Evolutionary conservation across 2,113 vertebrate species (phyloP).

Genomic region (Engystomops pustulosus): DNA sequence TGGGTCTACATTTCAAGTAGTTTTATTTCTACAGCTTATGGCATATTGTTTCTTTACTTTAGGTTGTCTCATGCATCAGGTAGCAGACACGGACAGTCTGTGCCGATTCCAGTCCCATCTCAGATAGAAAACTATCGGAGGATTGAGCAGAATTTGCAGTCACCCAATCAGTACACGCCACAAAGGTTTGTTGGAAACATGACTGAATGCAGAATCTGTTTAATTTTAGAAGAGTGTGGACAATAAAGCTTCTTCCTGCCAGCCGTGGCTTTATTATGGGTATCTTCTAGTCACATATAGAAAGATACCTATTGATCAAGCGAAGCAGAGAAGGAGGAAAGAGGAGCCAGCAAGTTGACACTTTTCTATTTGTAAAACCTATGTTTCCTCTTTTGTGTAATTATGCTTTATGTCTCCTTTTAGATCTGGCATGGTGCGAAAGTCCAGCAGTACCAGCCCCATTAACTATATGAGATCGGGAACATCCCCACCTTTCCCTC

Average conservation of each 20-base stretch:
- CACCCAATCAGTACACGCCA: constrained; percentile 73
- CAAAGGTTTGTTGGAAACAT: constrained; percentile 74
- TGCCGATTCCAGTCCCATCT: constrained; percentile 92
- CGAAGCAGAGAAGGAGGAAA: no score
- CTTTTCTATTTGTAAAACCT: no score
- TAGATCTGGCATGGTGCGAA: constrained; percentile 76
- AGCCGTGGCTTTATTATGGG: no score
- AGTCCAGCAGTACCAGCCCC: constrained; percentile 75
- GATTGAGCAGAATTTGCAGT: constrained; percentile 89
- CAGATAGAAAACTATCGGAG: constrained; percentile 93
- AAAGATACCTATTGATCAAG: no score
- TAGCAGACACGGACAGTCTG: constrained; percentile 78
- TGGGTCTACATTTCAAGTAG: background rate
- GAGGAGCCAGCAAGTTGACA: no score
- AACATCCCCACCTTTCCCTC: constrained; percentile 77
- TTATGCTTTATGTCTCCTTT: constrained; percentile 3
- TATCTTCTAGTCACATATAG: no score
- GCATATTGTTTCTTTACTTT: constrained; percentile 62
- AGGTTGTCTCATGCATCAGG: constrained; percentile 72
- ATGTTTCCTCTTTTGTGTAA: background rate
- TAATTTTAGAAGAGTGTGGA: no score
- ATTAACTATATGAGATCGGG: constrained; percentile 74
- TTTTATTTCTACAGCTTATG: background rate
- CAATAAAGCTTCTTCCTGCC: no score
- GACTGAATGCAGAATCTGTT: no score